Base-by-base conservation (phyloP, 2,888 invertebrate species). In the Epirrhoe alternata region DNA sequence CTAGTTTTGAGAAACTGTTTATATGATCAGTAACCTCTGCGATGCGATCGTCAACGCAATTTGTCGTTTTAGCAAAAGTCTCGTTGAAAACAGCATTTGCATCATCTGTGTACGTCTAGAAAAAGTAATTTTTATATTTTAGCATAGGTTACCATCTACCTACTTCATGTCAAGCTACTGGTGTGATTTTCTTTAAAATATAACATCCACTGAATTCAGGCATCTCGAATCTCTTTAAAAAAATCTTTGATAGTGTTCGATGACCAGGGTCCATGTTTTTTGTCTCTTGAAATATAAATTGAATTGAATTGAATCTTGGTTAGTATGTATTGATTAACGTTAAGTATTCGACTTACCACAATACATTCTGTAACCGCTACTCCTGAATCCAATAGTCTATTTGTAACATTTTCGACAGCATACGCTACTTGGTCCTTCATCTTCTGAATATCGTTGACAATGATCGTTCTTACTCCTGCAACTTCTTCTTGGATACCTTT, bases 31-130 rank as follows among this genome's bases (percentile, higher is more conserved):
- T 70, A 8, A 88, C 74, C 31, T 87, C 86, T 12, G 75, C 61
- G 1, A 91, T 78, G 30, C 84, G 82, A 6, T 83, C 77, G 16
- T 87, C 86, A 3, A 87, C 85, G 66, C 92, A 92, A 6, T 58
- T 64, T 63, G 82, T 70, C 0, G 83, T 80, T 60, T 80, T 83
- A 1, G 77, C 68, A 6, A 81, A 47, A 0, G 89, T 86, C 0
- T 84, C 74, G 47, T 80, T 81, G 70, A 88, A 85, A 1, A 90
- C 61, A 6, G 54, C 66, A 5, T 85, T 83, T 3, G 88, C 86
- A 61, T 85, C 80, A 6, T 71, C 74, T 33, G 74, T 76, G 38
- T 83, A 81, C 3, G 79, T 64, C 92, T 92, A 80, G 1, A 82
- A 78, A 51, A 57, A 68, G 51, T 45, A n/a, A 10, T n/a, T 4